phyloP scores from a whole-genome alignment of 2,113 vertebrate species.

The Oryzias melastigma region DNA sequence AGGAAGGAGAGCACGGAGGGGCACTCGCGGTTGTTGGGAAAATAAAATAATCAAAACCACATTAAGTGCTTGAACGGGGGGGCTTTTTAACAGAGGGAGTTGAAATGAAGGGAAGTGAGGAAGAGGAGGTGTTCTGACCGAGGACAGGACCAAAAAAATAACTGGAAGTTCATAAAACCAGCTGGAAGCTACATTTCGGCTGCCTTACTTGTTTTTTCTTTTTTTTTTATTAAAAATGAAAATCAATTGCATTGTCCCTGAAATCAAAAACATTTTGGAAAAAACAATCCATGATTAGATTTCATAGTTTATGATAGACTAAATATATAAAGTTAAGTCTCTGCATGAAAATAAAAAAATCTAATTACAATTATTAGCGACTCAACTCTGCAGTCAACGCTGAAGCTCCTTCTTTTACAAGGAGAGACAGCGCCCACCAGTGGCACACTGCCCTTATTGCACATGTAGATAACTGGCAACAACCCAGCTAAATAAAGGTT shows the following conservation, averaged over 20 bases:
- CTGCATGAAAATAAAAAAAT: too few relatives aligned
- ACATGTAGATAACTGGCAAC: constrained; percentile 32
- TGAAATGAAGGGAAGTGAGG: constrained; percentile 40
- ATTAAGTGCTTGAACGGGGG: constrained; percentile 22
- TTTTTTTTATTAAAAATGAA: too few relatives aligned
- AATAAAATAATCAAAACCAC: constrained; percentile 45
- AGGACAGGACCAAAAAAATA: too few relatives aligned
- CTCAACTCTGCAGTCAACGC: constrained; percentile 12
- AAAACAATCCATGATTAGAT: too few relatives aligned
- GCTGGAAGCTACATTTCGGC: too few relatives aligned
- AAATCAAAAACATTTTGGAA: too few relatives aligned
- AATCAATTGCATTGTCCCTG: too few relatives aligned
- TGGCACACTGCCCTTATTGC: constrained; percentile 47
- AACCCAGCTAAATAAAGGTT: constrained; percentile 19
- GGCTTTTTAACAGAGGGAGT: constrained; percentile 15
- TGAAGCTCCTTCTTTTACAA: constrained; percentile 20
- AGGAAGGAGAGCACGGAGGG: constrained; percentile 42
- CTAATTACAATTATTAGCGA: neutral
- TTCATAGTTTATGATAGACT: too few relatives aligned
- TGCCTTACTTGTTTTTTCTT: too few relatives aligned
- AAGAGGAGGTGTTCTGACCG: too few relatives aligned
- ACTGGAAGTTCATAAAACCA: too few relatives aligned
- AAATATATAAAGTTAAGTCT: too few relatives aligned
- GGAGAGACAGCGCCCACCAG: constrained; percentile 45
- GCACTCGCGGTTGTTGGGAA: constrained; percentile 26